Evolutionary conservation across 2,113 vertebrate species (phyloP).

Genomic region (Ciconia boyciana): DNA sequence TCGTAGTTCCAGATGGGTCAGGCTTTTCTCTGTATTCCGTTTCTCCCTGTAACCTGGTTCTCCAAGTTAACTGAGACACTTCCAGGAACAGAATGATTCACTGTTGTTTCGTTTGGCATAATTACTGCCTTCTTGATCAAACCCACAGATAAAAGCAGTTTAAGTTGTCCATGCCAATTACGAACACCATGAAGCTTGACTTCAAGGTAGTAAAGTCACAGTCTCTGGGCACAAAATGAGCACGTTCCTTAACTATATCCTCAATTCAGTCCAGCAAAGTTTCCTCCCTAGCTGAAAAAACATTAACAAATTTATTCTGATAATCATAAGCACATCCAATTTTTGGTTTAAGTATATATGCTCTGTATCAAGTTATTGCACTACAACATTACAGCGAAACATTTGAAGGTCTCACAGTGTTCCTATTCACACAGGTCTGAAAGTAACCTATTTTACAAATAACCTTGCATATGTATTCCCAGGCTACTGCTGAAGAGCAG

Average conservation of each 20-base stretch:
- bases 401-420: not conserved
- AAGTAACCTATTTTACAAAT: not conserved
- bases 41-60: not conserved
- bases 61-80: not conserved
- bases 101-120: not conserved
- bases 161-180: not conserved
- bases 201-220: not conserved
- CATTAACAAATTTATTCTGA: not conserved
- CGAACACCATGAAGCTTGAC: not conserved
- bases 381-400: not conserved
- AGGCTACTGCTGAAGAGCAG: not conserved
- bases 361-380: not conserved
- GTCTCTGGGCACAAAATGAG: not conserved
- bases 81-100: not conserved
- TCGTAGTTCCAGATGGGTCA: not conserved
- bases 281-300: not conserved
- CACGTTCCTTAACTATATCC: not conserved
- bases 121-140: not conserved
- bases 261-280: not conserved
- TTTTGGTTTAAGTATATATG: not conserved
- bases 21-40: not conserved
- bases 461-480: not conserved
- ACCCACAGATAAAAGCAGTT: not conserved
- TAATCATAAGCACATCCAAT: not conserved
- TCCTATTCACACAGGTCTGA: not conserved